phyloP scores from a whole-genome alignment of 2,888 invertebrate genomes.

The Pachydiplax longipennis region DNA sequence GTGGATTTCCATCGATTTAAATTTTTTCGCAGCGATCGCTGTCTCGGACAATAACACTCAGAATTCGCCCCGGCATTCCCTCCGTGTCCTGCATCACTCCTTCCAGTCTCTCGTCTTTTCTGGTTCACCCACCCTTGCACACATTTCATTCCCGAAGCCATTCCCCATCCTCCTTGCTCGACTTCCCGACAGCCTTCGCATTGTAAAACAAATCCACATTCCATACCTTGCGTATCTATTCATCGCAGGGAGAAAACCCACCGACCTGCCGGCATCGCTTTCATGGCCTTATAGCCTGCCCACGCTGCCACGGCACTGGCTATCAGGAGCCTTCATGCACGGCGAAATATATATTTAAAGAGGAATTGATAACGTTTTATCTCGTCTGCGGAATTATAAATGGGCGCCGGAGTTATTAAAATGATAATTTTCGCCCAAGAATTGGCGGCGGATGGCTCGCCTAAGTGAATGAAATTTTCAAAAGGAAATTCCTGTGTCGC shows the following conservation, averaged over 20 bases:
- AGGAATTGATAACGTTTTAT: not conserved
- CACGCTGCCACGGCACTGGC: not conserved
- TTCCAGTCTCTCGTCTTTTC: not conserved
- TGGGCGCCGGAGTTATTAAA: not conserved
- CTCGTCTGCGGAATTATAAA: not conserved
- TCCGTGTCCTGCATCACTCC: not conserved
- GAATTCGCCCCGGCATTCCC: not conserved
- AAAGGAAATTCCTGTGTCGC: not conserved
- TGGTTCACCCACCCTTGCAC: not conserved
- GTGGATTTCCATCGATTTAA: not conserved
- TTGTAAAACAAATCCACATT: slow-evolving; percentile 23
- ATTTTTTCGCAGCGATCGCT: not conserved
- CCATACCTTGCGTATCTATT: slow-evolving; percentile 10
- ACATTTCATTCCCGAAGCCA: not conserved
- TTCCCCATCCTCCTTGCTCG: not conserved
- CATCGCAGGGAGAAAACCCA: not conserved
- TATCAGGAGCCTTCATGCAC: not conserved
- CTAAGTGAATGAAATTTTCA: not conserved
- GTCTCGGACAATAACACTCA: not conserved
- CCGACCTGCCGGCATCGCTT: slow-evolving; percentile 1
- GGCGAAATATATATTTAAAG: not conserved
- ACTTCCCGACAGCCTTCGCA: not conserved
- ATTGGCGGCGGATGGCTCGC: not conserved
- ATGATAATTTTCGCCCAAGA: not conserved
- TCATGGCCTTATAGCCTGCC: not conserved